Percentiles rank a stretch among this genome's conserved stretches.
These are phyloP conservation scores for Schizothorax lantsangensis DNA, from an alignment of 2,797 vertebrate species.

Conservation along the genomic window DNA sequence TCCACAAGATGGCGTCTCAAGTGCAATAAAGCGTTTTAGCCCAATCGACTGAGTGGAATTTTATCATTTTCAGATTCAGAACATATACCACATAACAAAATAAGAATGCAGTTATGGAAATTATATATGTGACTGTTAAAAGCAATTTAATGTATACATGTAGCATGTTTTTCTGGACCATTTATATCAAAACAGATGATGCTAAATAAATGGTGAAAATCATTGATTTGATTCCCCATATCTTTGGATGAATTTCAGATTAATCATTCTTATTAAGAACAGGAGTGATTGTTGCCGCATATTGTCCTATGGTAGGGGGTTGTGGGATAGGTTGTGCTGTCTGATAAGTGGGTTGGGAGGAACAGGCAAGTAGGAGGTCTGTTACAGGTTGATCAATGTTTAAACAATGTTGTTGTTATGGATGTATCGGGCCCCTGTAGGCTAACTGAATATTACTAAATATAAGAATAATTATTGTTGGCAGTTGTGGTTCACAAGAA, in stretches of 20 bases:
- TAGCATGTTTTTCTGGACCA: too few relatives aligned
- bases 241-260: not conserved
- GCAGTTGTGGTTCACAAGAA: not conserved
- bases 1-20: not conserved
- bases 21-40: slow-evolving; percentile 2
- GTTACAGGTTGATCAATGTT: too few relatives aligned
- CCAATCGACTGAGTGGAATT: not conserved
- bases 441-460: not conserved
- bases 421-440: too few relatives aligned
- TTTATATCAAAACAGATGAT: too few relatives aligned
- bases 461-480: not conserved
- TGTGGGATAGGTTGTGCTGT: not conserved
- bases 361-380: not conserved
- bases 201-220: too few relatives aligned
- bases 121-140: not conserved
- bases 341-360: not conserved
- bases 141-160: not conserved
- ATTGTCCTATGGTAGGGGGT: too few relatives aligned
- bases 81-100: not conserved
- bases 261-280: not conserved
- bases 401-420: too few relatives aligned
- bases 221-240: too few relatives aligned
- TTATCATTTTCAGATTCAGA: not conserved
- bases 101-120: too few relatives aligned
- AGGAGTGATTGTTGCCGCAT: not conserved